Percentiles rank a stretch among this genome's conserved stretches.
phyloP scores from a whole-genome alignment of 2,888 invertebrate genomes.

The Nephrotoma flavescens region DNA sequence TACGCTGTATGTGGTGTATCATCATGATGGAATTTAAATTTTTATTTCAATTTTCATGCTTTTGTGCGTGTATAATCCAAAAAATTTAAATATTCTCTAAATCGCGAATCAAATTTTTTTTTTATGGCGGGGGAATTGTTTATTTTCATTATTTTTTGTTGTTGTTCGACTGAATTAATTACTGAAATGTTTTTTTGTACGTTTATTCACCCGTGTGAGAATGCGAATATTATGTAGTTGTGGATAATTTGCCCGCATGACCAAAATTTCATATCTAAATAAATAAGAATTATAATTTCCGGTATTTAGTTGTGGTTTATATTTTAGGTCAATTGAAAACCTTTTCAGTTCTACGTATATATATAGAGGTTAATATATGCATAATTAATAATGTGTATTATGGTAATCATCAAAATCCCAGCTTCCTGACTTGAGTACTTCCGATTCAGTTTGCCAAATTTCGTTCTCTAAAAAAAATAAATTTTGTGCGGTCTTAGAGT shows the following conservation, averaged over 20 bases:
- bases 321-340: background rate
- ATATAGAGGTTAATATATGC: background rate
- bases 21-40: background rate
- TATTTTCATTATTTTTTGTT: background rate
- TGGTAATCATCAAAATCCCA: background rate
- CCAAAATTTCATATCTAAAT: background rate
- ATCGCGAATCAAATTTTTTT: background rate
- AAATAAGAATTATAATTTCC: background rate
- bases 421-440: background rate
- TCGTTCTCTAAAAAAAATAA: background rate
- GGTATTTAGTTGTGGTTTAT: background rate
- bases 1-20: background rate
- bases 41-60: background rate
- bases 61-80: background rate
- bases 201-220: background rate
- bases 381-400: background rate
- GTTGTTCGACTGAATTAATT: background rate
- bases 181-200: background rate
- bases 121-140: background rate
- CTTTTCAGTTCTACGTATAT: background rate
- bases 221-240: background rate
- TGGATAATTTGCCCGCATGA: background rate
- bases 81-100: background rate
- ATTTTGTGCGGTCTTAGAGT: background rate
- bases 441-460: background rate